Evolutionary conservation across 2,888 invertebrate genomes (phyloP).

Genomic region (Chrysodeixis includens): DNA sequence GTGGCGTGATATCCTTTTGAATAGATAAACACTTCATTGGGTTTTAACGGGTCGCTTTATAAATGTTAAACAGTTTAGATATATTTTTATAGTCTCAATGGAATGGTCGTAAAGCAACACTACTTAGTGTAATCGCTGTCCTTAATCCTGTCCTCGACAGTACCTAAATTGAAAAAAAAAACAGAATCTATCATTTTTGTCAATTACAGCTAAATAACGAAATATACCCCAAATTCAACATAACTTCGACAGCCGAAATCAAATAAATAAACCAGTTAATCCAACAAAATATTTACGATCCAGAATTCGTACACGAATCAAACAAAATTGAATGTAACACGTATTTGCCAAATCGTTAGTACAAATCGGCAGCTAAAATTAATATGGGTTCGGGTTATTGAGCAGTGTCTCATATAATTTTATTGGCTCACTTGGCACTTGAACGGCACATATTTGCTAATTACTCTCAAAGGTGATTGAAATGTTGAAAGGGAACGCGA

Average conservation of each 20-base stretch:
- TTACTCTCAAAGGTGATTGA: constrained; percentile 34
- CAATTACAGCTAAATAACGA: background rate
- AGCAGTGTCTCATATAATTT: constrained; percentile 38
- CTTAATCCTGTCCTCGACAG: background rate
- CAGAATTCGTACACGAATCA: background rate
- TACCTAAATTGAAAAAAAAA: too few species aligned
- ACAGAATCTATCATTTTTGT: too few species aligned
- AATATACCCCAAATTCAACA: background rate
- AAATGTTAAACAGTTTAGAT: constrained; percentile 9
- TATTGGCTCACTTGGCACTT: constrained; percentile 37
- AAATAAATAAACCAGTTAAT: constrained; percentile 7
- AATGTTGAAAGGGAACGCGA: constrained; percentile 14
- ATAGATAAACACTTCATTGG: constrained; percentile 39
- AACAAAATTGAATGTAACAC: constrained; percentile 29
- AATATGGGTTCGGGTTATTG: constrained; percentile 31
- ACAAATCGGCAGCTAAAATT: constrained; percentile 46
- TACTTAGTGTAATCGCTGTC: background rate
- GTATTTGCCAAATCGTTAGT: constrained; percentile 48
- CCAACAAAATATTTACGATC: constrained; percentile 9
- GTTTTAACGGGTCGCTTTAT: constrained; percentile 36
- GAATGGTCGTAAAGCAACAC: background rate
- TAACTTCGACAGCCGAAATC: constrained; percentile 1
- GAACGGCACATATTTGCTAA: constrained; percentile 31
- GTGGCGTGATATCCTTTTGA: constrained; percentile 29
- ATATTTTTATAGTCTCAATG: background rate